A percentile compares a stretch with the other conserved stretches of the same genome.
phyloP scores from a whole-genome alignment of 1,140 invertebrate genomes.

The Drosophila trapezifrons region DNA sequence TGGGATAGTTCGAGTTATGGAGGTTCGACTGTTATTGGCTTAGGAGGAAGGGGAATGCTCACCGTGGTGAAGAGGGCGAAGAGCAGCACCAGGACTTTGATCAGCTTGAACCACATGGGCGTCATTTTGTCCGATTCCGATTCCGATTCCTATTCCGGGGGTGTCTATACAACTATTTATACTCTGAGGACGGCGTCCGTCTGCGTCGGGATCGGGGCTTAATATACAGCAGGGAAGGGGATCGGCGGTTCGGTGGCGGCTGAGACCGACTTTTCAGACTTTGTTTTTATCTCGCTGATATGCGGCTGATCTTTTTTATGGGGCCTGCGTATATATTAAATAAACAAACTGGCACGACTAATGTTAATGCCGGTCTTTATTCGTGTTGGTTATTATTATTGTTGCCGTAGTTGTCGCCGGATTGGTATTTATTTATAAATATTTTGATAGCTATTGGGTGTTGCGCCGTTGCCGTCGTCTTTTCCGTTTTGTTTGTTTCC shows the following conservation, averaged over 20 bases:
- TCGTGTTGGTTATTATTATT: constrained; percentile 28
- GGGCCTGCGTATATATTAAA: constrained; percentile 61
- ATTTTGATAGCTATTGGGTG: constrained; percentile 34
- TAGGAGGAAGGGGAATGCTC: constrained; percentile 17
- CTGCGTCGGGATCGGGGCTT: constrained; percentile 46
- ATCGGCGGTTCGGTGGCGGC: constrained; percentile 14
- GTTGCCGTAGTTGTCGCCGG: constrained; percentile 38
- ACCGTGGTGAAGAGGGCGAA: constrained; percentile 65
- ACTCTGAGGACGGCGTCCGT: constrained; percentile 46
- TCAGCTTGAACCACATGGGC: constrained; percentile 63
- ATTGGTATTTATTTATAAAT: constrained; percentile 48
- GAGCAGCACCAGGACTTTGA: constrained; percentile 64
- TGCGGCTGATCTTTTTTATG: constrained; percentile 44
- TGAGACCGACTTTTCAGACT: constrained; percentile 14
- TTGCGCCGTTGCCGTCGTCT: constrained; percentile 17
- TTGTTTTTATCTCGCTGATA: constrained; percentile 20
- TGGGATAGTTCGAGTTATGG: not conserved
- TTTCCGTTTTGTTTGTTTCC: constrained; percentile 76
- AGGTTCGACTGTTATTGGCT: constrained; percentile 15
- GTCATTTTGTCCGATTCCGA: constrained; percentile 38
- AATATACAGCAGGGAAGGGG: constrained; percentile 33
- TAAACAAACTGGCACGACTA: constrained; percentile 80
- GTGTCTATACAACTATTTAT: constrained; percentile 9
- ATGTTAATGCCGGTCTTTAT: constrained; percentile 68
- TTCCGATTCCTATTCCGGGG: not conserved